phyloP scores from a whole-genome alignment of 2,113 vertebrate genomes.

The Phyllostomus discolor region DNA sequence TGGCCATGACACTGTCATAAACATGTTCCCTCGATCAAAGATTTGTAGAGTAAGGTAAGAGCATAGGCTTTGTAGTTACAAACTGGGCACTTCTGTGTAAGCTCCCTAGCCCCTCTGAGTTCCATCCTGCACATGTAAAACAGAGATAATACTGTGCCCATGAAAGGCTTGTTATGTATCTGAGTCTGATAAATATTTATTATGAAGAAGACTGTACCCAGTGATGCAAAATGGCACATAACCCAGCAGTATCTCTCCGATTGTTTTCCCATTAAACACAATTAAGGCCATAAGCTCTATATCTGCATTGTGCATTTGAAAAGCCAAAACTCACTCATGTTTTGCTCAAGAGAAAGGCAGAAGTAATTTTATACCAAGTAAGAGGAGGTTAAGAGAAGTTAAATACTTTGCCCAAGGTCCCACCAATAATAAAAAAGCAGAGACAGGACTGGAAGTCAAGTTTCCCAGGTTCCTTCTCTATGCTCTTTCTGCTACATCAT shows the following conservation, averaged over 20 bases:
- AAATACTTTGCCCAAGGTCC: neutral
- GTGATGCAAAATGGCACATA: neutral
- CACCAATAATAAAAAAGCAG: neutral
- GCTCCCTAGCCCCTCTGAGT: neutral
- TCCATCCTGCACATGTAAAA: neutral
- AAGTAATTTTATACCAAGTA: neutral
- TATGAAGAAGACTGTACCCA: neutral
- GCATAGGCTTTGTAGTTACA: accelerated
- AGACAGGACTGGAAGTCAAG: neutral
- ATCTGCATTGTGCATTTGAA: neutral
- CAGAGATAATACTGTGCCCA: neutral
- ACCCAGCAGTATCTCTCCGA: neutral
- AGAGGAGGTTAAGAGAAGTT: neutral
- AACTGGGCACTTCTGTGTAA: neutral
- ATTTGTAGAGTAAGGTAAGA: neutral
- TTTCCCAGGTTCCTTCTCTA: neutral
- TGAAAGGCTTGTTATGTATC: neutral
- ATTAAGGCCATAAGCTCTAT: neutral
- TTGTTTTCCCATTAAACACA: neutral
- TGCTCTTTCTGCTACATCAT: neutral
- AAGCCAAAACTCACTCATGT: neutral
- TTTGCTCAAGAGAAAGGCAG: neutral
- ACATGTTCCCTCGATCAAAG: neutral
- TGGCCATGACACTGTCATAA: neutral
- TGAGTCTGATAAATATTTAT: neutral